These are phyloP conservation scores for Pogonocichla stellata DNA, from an alignment of 2,113 vertebrate species.

Conservation along the genomic window DNA sequence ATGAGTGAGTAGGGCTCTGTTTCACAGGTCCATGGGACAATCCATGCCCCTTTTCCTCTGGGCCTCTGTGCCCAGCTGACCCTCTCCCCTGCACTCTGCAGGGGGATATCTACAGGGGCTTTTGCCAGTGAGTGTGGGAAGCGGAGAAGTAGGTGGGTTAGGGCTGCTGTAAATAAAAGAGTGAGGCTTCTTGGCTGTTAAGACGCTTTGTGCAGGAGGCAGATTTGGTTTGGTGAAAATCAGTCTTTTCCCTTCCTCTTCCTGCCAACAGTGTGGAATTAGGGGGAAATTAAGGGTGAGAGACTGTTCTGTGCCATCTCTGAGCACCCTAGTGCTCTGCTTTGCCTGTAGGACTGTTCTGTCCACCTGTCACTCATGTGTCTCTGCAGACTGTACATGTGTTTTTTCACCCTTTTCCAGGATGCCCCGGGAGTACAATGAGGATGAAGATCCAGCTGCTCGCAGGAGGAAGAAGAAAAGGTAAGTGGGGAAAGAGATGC, in stretches of 20 bases:
- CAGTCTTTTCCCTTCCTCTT: neutral
- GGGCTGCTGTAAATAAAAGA: neutral
- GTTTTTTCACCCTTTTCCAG: conserved; percentile 68
- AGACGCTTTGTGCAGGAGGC: neutral
- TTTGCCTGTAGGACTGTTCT: neutral
- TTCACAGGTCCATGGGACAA: fast-evolving
- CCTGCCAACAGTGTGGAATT: neutral
- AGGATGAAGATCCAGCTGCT: conserved; percentile 98
- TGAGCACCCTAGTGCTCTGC: fast-evolving
- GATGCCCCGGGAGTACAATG: conserved; percentile 98
- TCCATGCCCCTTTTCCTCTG: neutral
- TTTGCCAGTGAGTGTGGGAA: neutral
- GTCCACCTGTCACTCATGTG: fast-evolving
- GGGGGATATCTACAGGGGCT: fast-evolving
- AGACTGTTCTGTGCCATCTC: neutral
- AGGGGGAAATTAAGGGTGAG: neutral
- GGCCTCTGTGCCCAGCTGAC: fast-evolving
- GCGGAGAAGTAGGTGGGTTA: neutral
- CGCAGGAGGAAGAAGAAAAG: conserved; percentile 97
- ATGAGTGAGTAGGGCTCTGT: conserved; percentile 84
- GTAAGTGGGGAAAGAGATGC: conserved; percentile 46
- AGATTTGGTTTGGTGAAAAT: neutral
- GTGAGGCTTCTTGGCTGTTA: fast-evolving
- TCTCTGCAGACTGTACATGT: neutral
- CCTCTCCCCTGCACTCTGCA: fast-evolving